phyloP scores from a whole-genome alignment of 2,113 vertebrate species.

The Antechinus flavipes region DNA sequence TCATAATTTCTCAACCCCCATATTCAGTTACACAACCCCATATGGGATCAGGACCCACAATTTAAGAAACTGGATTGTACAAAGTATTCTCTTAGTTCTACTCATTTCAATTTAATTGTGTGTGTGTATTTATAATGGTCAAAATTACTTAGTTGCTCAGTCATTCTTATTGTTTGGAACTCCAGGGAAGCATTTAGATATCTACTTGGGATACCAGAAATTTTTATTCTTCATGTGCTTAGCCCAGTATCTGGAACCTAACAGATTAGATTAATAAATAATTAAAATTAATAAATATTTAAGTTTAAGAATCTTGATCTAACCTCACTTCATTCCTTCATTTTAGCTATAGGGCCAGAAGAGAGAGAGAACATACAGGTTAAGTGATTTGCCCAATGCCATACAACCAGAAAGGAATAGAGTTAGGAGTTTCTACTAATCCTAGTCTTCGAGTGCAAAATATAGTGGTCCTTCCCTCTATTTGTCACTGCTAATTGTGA shows the following conservation, averaged over 20 bases:
- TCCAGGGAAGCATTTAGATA: not conserved
- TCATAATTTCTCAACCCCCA: too few species aligned
- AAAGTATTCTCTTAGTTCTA: too few species aligned
- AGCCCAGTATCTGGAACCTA: not conserved
- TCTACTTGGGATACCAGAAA: not conserved
- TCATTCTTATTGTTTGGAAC: not conserved
- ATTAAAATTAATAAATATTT: not conserved
- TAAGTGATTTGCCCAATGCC: not conserved
- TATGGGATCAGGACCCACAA: too few species aligned
- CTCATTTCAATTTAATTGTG: too few species aligned
- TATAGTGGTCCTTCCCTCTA: not conserved
- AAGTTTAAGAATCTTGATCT: not conserved
- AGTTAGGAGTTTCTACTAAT: not conserved
- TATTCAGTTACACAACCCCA: too few species aligned
- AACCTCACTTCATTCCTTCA: not conserved
- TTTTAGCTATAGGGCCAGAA: not conserved
- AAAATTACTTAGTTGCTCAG: too few species aligned
- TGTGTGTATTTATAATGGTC: too few species aligned
- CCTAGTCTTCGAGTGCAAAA: not conserved
- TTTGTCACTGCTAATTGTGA: not conserved
- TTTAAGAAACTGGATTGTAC: too few species aligned
- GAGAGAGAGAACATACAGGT: not conserved
- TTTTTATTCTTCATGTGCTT: not conserved
- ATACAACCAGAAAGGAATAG: not conserved
- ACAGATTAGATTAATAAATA: not conserved